phyloP scores from a whole-genome alignment of 2,113 vertebrate species.

The Boulengerochromis microlepis region DNA sequence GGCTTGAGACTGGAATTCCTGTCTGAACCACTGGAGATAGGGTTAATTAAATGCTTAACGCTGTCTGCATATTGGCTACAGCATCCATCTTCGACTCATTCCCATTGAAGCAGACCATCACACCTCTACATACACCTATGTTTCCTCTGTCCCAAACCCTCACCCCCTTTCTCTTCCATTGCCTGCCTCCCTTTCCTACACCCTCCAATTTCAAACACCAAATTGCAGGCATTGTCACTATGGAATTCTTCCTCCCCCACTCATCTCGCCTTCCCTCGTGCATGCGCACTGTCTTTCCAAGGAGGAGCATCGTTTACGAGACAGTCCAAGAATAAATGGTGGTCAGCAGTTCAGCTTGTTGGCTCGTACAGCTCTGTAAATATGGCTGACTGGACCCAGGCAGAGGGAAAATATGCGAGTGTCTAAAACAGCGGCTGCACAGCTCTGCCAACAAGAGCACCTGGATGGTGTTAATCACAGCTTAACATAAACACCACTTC shows the following conservation, averaged over 20 bases:
- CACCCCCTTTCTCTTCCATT: neutral
- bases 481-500: conserved; percentile 82
- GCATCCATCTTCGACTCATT: conserved; percentile 51
- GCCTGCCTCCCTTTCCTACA: neutral
- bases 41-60: conserved; percentile 67
- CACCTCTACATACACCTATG: conserved; percentile 32
- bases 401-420: conserved; percentile 71
- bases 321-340: conserved; percentile 74
- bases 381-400: conserved; percentile 66
- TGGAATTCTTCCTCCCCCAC: conserved; percentile 44
- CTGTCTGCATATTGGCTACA: conserved; percentile 50
- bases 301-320: conserved; percentile 60
- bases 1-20: conserved; percentile 53
- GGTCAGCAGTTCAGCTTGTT: conserved; percentile 76
- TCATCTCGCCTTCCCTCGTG: conserved; percentile 1
- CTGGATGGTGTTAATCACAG: conserved; percentile 94
- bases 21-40: conserved; percentile 76
- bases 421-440: conserved; percentile 63
- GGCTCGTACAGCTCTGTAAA: conserved; percentile 66
- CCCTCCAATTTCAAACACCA: conserved; percentile 25
- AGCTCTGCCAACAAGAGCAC: conserved; percentile 81
- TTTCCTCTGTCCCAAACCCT: neutral
- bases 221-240: conserved; percentile 44
- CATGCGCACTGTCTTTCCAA: conserved; percentile 39
- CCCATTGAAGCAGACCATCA: conserved; percentile 13